Evolutionary conservation across 2,113 vertebrate species (phyloP), one percentile per base, ranked within the genome.

Genomic region (Myxocyprinus asiaticus): DNA sequence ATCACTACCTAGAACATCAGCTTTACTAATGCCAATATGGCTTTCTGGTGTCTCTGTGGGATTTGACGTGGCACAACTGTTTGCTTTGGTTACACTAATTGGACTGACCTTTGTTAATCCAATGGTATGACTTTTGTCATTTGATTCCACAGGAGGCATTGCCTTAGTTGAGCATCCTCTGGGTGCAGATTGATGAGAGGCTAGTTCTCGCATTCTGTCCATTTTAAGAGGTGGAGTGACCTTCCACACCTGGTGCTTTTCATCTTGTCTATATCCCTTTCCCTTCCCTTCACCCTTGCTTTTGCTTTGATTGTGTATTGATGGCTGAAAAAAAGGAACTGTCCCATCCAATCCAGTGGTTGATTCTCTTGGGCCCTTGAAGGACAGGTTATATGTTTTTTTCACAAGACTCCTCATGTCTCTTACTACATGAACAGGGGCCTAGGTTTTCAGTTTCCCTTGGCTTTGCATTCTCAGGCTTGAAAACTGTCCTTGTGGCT

Each of bases 381-480:
- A 94, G 7, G 92, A 85, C 4, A 90, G 90, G 63, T 82, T 91
- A 65, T 93, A 93, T 0, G 89, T 91, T 86, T 92, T 95, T 88
- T 95, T 96, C 58, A 95, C 89, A 43, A 96, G 89, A 85, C 94
- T 95, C 78, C 94, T 93, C 79, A 96, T 84, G 0, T 95, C 95
- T 64, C 95, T 92, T 10, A 93, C 92, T 76, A 92, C 88, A 4
- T 93, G 94, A 33, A 91, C 84, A 1, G 87, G 89, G n/a, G 82
- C 78, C 64, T 81, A 83, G 12, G 76, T 78, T 72, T 86, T 90
- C 3, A 50, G 67, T 62, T 75, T 84, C 8, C 59, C 81, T 50
- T 78, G 70, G 47, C 58, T 66, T 81, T 78, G 79, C 6, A 59
- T 73, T 4, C 70, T 76, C 44, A 62, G 63, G 48, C 70, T 79